Evolutionary conservation across 92 coral and sea anemone genomes (phyloP).

Genomic region (Porites rus): DNA sequence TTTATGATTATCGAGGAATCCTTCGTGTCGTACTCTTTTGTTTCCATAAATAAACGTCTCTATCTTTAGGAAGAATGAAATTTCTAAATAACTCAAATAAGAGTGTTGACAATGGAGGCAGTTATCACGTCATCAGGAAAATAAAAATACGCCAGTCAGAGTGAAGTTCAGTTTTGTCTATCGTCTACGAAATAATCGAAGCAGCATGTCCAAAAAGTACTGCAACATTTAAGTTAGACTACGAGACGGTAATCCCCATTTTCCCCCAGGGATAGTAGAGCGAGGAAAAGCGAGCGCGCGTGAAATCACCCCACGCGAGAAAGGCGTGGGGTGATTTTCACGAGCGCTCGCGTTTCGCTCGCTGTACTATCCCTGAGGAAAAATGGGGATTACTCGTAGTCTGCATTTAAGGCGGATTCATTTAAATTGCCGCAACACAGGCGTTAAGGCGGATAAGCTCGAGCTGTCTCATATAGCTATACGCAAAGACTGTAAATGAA

Average conservation of each 20-base stretch:
- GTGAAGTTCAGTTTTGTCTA: background rate
- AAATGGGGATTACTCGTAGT: too few species aligned
- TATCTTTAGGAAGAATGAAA: background rate
- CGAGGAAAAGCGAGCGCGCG: too few species aligned
- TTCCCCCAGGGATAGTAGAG: too few species aligned
- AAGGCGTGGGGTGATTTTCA: too few species aligned
- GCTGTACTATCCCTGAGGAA: too few species aligned
- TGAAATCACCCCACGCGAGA: too few species aligned
- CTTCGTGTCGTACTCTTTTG: background rate
- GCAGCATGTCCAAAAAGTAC: background rate
- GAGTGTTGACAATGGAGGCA: background rate
- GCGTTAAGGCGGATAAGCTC: too few species aligned
- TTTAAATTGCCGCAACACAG: too few species aligned
- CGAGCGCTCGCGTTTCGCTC: too few species aligned
- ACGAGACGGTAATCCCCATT: too few species aligned
- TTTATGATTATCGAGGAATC: conserved; percentile 5
- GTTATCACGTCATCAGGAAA: background rate
- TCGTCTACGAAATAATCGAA: background rate
- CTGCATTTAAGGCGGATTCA: background rate
- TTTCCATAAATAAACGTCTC: background rate
- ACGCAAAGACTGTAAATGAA: too few species aligned
- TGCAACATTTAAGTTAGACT: background rate
- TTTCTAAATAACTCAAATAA: background rate
- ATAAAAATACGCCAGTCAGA: background rate
- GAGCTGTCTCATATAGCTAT: too few species aligned